Base-by-base conservation (phyloP, 1,140 invertebrate genomes). In the Drosophila nasuta region DNA sequence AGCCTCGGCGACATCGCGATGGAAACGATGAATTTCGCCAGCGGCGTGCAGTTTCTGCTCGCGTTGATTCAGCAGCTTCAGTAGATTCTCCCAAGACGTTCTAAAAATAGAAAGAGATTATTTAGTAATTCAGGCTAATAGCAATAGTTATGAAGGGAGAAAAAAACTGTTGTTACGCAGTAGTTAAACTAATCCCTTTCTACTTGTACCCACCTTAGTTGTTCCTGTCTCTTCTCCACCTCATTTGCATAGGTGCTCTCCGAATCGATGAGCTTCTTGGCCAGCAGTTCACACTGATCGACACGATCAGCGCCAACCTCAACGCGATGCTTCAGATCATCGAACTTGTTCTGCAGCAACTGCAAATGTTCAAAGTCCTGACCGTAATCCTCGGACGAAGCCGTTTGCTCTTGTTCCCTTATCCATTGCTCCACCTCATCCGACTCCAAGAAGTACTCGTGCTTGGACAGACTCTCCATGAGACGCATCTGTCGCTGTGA, bases 291-390 rank as follows among this genome's bases (percentile, higher is more conserved):
- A 91, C 98, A 98, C 81, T 97, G 96, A 88, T 96, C 97, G 89
- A 98, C 99, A 76, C 98, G 94, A 92, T 99, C 98, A 0, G 97
- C 95, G 1, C 98, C 98, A 35, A 97, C 96, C 87, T 98, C 97
- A 13, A 99, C 96, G 59, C 96, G 94, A 82, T 98, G 96, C 79
- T 98, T 98, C 58, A 99, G 96, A 91, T 99, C 98, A 79, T 99
- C 97, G 93, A 99, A 99, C 93, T 99, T 99, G 25, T 96, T 96
- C 88, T 97, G 96, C 15, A 99, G 92, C 90, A 97, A 96, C 93
- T 98, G 93, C 28, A 99, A 93, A 93, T 99, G 98, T 92, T 99
- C 98, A 92, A 98, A 99, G 93, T 99, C 98, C 92, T 98, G 97
- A 5, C 98, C 98, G 93, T 98, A 99, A 92, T 99, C 98, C 91